phyloP scores from a whole-genome alignment of 2,113 vertebrate genomes.

The Oreotrochilus melanogaster region DNA sequence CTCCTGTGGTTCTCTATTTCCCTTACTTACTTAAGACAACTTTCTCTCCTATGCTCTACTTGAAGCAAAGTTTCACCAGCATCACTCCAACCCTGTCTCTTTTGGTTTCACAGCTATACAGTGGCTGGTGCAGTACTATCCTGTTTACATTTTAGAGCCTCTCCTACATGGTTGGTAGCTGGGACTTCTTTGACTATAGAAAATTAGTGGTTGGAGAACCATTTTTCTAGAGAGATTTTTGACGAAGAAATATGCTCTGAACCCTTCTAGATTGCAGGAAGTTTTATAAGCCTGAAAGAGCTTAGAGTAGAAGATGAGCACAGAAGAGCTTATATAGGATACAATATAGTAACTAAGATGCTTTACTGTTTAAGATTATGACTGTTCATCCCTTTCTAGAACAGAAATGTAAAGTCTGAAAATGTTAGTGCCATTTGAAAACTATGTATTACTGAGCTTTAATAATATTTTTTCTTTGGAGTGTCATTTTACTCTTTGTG shows the following conservation, averaged over 20 bases:
- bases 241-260: background rate
- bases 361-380: background rate
- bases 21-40: background rate
- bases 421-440: background rate
- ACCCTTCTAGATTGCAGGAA: background rate
- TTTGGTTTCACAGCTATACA: background rate
- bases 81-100: background rate
- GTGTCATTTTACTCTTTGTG: background rate
- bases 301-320: background rate
- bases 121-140: background rate
- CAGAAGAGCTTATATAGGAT: background rate
- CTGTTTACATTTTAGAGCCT: background rate
- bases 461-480: background rate
- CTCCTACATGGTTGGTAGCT: background rate
- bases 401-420: background rate
- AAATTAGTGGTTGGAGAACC: background rate
- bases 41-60: background rate
- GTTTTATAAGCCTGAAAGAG: background rate
- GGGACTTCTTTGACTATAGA: background rate
- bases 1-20: background rate
- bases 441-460: background rate
- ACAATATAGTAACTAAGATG: background rate
- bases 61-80: background rate
- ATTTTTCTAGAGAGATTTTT: background rate
- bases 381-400: slow-evolving; percentile 14